Evolutionary conservation across 1,140 invertebrate species (phyloP).

Genomic region (Prorops nasuta): DNA sequence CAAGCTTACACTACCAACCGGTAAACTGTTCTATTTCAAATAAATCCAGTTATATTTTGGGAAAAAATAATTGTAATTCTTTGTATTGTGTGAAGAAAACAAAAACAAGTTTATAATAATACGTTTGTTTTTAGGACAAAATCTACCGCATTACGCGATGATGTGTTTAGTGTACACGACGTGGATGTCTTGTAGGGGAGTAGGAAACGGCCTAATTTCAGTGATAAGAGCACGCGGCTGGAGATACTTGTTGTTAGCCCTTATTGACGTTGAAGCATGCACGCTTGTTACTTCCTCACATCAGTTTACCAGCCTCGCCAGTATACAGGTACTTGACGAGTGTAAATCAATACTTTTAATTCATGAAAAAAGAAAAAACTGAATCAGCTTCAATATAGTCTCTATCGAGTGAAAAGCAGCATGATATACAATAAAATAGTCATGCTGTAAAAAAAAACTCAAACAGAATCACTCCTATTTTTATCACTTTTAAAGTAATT

Average conservation of each 20-base stretch:
- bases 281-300: conserved; percentile 74
- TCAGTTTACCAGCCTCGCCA: conserved; percentile 65
- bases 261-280: conserved; percentile 82
- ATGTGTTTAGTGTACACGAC: conserved; percentile 76
- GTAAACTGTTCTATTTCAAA: conserved; percentile 43
- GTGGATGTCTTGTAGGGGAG: conserved; percentile 68
- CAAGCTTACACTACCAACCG: conserved; percentile 70
- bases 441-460: too few species aligned
- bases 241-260: conserved; percentile 71
- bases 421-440: too few species aligned
- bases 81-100: not conserved
- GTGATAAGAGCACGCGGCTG: conserved; percentile 71
- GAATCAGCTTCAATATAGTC: too few species aligned
- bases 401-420: too few species aligned
- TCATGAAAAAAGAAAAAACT: too few species aligned
- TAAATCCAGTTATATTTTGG: not conserved
- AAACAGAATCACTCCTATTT: too few species aligned
- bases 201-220: conserved; percentile 62
- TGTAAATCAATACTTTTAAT: too few species aligned
- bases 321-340: conserved; percentile 59
- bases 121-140: too few species aligned
- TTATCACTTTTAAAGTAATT: too few species aligned
- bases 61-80: not conserved
- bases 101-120: not conserved
- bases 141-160: conserved; percentile 76